Conservation (phyloP, 2,888 invertebrate species). For the Rhogogaster chlorosoma region DNA sequence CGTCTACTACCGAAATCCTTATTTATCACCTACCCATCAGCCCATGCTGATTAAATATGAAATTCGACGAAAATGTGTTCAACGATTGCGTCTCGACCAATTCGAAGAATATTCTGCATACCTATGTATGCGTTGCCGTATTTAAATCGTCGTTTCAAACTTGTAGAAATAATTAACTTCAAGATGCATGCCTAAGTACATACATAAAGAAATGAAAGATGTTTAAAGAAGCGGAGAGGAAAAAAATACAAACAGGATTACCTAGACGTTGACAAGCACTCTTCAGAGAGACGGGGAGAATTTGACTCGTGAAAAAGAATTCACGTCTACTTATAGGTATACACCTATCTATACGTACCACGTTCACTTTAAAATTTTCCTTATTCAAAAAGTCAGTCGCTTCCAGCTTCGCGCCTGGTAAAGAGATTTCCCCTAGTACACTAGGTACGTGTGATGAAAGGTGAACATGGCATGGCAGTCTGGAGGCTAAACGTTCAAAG, state of each 20-base stretch:
- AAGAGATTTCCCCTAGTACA: not conserved
- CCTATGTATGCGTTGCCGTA: not conserved
- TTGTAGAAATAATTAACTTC: not conserved
- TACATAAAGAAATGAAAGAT: not conserved
- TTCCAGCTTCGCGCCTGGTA: conserved; percentile 7
- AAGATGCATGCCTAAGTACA: not conserved
- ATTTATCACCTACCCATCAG: conserved; percentile 8
- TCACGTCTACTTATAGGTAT: conserved; percentile 6
- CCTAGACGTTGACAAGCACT: not conserved
- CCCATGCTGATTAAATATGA: not conserved
- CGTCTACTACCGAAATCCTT: conserved; percentile 43
- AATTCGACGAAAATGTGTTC: not conserved
- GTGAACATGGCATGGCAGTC: conserved; percentile 4
- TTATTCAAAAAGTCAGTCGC: conserved; percentile 20
- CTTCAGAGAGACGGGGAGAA: not conserved
- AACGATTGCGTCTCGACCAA: not conserved
- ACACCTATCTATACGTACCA: not conserved
- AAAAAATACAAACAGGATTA: not conserved
- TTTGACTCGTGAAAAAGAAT: not conserved
- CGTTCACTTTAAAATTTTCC: conserved; percentile 1
- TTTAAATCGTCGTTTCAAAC: not conserved
- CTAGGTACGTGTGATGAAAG: conserved; percentile 34
- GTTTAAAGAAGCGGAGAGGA: not conserved
- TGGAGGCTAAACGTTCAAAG: conserved; percentile 21
- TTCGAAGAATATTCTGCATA: not conserved